Evolutionary conservation across 2,797 vertebrate species (phyloP).

Genomic region (Esox lucius): DNA sequence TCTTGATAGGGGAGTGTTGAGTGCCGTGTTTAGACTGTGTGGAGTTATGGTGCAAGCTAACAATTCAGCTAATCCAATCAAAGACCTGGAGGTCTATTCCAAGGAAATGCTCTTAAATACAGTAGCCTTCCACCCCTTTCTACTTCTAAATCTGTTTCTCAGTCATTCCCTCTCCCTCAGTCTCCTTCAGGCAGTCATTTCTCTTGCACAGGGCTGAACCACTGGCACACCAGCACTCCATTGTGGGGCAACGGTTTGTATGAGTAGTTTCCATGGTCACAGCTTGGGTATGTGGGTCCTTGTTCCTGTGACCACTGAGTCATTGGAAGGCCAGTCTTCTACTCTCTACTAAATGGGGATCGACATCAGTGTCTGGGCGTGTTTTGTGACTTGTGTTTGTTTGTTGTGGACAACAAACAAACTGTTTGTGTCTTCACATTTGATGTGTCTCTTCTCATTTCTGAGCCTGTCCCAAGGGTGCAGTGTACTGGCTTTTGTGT

Average conservation of each 20-base stretch:
- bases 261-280: constrained; percentile 70
- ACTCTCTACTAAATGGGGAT: constrained; percentile 20
- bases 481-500: background rate
- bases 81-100: constrained; percentile 25
- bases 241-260: constrained; percentile 44
- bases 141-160: background rate
- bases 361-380: background rate
- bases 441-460: background rate
- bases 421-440: background rate
- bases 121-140: constrained; percentile 18
- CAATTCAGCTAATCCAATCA: background rate
- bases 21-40: background rate
- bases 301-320: constrained; percentile 45
- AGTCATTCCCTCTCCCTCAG: background rate
- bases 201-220: constrained; percentile 49
- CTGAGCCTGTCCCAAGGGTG: background rate
- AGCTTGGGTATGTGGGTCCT: constrained; percentile 62
- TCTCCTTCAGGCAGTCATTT: constrained; percentile 40
- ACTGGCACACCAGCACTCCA: constrained; percentile 12
- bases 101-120: constrained; percentile 25
- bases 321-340: constrained; percentile 45
- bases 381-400: background rate
- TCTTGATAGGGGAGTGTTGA: background rate
- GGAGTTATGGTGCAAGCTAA: background rate
- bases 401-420: too few relatives aligned